phyloP scores from a whole-genome alignment of 1,140 invertebrate species.

The Aphelenchoides fujianensis region DNA sequence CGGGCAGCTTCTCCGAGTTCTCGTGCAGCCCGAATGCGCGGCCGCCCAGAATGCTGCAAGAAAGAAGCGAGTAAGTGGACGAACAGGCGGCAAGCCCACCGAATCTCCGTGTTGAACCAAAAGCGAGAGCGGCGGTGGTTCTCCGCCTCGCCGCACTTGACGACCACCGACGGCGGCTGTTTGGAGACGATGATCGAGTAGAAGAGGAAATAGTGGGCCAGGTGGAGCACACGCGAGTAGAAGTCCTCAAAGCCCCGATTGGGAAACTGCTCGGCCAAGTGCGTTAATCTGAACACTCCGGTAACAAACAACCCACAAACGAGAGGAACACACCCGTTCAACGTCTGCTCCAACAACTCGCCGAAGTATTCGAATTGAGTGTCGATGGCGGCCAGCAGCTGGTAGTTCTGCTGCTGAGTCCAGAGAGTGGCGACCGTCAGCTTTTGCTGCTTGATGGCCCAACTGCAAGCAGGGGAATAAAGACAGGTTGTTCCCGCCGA shows the following conservation, averaged over 20 bases:
- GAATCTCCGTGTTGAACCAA: slow-evolving; percentile 62
- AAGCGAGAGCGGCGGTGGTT: slow-evolving; percentile 59
- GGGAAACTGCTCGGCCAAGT: slow-evolving; percentile 41
- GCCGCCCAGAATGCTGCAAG: slow-evolving; percentile 57
- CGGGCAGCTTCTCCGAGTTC: slow-evolving; percentile 44
- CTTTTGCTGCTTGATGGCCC: slow-evolving; percentile 61
- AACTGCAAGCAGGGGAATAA: too few relatives aligned
- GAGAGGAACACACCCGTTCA: slow-evolving; percentile 57
- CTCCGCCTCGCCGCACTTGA: slow-evolving; percentile 62
- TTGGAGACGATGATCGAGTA: slow-evolving; percentile 60
- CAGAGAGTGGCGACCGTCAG: slow-evolving; percentile 58
- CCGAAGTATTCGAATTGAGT: slow-evolving; percentile 62
- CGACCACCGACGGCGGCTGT: slow-evolving; percentile 57
- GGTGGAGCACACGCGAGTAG: slow-evolving; percentile 42
- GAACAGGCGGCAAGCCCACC: too few relatives aligned
- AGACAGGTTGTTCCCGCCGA: slow-evolving; percentile 37
- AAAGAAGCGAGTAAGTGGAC: not conserved
- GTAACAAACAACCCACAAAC: too few relatives aligned
- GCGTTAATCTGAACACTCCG: too few relatives aligned
- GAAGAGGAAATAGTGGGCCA: slow-evolving; percentile 61
- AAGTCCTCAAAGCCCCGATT: slow-evolving; percentile 57
- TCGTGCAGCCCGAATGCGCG: slow-evolving; percentile 55
- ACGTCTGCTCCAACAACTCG: slow-evolving; percentile 58
- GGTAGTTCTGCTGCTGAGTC: slow-evolving; percentile 59
- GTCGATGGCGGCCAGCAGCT: slow-evolving; percentile 51